Conservation (phyloP, 2,113 vertebrate species). For the Pygoscelis antarcticus region DNA sequence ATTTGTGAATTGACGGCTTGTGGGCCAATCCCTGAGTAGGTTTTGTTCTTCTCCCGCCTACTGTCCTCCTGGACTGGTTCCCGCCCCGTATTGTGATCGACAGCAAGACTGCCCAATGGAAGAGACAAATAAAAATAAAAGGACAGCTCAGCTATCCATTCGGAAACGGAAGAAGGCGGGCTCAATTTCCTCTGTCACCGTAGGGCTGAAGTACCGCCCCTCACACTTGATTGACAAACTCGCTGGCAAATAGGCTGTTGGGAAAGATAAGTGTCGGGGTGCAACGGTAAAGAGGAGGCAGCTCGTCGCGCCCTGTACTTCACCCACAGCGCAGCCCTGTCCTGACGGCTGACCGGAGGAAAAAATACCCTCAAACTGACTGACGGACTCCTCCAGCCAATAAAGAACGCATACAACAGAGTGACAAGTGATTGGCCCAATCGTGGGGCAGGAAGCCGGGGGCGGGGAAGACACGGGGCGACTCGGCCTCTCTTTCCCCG, state of each 20-base stretch:
- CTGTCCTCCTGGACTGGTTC: neutral
- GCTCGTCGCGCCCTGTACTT: neutral
- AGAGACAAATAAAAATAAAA: neutral
- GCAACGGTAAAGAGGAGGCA: neutral
- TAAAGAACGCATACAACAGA: accelerated
- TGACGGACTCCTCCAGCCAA: neutral
- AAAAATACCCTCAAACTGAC: accelerated
- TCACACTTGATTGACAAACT: neutral
- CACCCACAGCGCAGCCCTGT: neutral
- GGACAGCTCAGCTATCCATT: conserved; percentile 49
- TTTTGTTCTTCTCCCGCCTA: neutral
- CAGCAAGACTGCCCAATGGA: neutral
- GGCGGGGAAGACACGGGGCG: neutral
- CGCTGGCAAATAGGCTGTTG: neutral
- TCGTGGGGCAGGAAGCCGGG: accelerated
- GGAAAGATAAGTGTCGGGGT: accelerated
- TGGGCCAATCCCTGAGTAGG: accelerated
- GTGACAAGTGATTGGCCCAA: accelerated
- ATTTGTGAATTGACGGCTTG: neutral
- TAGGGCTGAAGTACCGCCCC: neutral
- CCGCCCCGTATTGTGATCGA: neutral
- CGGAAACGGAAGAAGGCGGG: conserved; percentile 38
- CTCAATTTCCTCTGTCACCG: neutral
- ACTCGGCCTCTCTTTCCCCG: neutral
- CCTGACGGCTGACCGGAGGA: neutral